These are phyloP conservation scores for Lepus europaeus DNA, from an alignment of 2,113 vertebrate species.

Conservation along the genomic window DNA sequence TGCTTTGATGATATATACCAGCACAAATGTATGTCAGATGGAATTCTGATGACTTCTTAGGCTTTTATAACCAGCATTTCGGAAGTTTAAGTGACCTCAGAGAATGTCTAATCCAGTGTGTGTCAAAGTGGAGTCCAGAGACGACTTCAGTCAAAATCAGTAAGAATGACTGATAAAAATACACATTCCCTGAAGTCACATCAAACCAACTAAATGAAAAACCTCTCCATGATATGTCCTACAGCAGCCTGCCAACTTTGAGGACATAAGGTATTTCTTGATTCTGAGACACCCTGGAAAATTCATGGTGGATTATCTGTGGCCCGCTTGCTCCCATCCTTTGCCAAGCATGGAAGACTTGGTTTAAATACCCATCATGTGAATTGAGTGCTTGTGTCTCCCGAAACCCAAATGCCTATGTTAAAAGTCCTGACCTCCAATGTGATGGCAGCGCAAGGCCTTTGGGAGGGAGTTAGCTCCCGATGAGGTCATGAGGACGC, in stretches of 20 bases:
- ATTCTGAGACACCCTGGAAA: conserved; percentile 19
- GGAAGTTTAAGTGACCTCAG: conserved; percentile 24
- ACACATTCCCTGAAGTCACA: neutral
- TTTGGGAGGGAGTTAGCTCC: neutral
- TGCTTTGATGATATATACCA: neutral
- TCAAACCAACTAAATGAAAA: conserved; percentile 19
- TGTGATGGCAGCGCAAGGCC: neutral
- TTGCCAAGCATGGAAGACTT: neutral
- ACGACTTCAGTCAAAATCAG: neutral
- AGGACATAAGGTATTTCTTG: neutral
- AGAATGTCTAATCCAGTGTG: neutral
- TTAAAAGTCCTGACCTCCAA: neutral
- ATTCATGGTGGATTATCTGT: neutral
- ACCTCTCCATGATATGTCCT: neutral
- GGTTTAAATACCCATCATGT: neutral
- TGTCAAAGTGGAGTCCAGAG: neutral
- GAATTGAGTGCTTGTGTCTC: neutral
- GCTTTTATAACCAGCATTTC: conserved; percentile 26
- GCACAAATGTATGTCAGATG: neutral
- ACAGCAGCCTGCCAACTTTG: neutral
- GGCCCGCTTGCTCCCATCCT: neutral
- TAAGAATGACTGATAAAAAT: conserved; percentile 9
- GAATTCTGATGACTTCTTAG: conserved; percentile 15
- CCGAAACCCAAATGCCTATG: neutral
- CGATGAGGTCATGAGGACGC: neutral